phyloP scores from a whole-genome alignment of 2,113 vertebrate species.

The Dipodomys stephensi region DNA sequence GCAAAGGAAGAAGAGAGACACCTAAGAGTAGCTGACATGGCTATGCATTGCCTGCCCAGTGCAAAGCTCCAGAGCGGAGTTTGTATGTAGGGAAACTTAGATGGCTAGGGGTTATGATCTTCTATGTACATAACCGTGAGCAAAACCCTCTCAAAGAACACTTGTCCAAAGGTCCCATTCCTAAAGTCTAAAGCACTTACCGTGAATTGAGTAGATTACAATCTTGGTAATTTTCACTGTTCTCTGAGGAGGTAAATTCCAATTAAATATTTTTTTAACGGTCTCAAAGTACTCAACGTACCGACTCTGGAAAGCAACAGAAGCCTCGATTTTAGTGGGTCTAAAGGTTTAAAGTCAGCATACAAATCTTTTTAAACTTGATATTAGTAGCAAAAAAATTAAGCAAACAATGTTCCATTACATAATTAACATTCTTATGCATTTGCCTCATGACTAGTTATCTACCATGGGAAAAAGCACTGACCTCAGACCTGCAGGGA shows the following conservation, averaged over 20 bases:
- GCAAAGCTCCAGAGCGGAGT: not conserved
- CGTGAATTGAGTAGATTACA: constrained; percentile 92
- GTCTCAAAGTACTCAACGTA: constrained; percentile 96
- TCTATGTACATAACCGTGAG: too few relatives aligned
- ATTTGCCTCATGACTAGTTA: not conserved
- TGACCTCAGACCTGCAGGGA: not conserved
- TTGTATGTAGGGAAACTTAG: fast-evolving
- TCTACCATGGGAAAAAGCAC: not conserved
- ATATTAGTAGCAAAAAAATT: constrained; percentile 78
- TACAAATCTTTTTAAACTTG: not conserved
- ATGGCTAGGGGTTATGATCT: not conserved
- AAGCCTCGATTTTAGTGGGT: constrained; percentile 5
- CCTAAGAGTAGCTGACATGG: not conserved
- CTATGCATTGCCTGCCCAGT: fast-evolving
- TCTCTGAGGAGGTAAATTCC: constrained; percentile 91
- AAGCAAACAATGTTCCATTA: not conserved
- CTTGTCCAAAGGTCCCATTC: not conserved
- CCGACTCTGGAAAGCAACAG: constrained; percentile 90
- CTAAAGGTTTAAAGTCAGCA: not conserved
- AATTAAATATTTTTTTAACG: constrained; percentile 91
- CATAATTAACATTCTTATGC: not conserved
- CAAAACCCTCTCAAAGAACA: not conserved
- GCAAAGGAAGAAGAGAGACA: not conserved
- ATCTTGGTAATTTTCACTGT: constrained; percentile 90
- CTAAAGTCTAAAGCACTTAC: constrained; percentile 84